A percentile compares a stretch with the other conserved stretches of the same genome.
Conservation (phyloP, 2,113 vertebrate genomes). For the Corydoras sp. region DNA sequence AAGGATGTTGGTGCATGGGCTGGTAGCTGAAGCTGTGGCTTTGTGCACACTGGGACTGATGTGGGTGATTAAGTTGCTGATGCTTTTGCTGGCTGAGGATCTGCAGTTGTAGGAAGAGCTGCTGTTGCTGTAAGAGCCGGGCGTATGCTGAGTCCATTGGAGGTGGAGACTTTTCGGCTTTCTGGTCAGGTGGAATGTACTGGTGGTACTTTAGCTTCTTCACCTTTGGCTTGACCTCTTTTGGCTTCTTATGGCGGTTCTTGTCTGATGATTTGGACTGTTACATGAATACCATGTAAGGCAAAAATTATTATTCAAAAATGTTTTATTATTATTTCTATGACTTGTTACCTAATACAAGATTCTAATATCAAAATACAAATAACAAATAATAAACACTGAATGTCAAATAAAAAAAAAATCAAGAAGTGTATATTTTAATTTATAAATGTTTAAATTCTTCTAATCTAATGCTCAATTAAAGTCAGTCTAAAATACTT, state of each 20-base stretch:
- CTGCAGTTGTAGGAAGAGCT: constrained; percentile 96
- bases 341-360: background rate
- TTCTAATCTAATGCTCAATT: no score
- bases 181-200: constrained; percentile 97
- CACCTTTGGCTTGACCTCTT: constrained; percentile 96
- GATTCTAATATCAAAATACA: no score
- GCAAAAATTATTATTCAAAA: background rate
- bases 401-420: no score
- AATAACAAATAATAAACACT: no score
- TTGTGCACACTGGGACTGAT: constrained; percentile 41
- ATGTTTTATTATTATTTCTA: no score
- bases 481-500: no score
- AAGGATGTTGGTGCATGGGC: constrained; percentile 66
- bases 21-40: constrained; percentile 78
- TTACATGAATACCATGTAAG: background rate
- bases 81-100: constrained; percentile 97
- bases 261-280: constrained; percentile 85
- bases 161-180: constrained; percentile 90
- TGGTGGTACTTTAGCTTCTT: constrained; percentile 99
- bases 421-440: no score
- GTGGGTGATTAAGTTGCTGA: constrained; percentile 62
- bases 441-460: no score
- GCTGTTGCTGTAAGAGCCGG: constrained; percentile 91
- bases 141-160: constrained; percentile 98
- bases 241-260: constrained; percentile 96